These are phyloP conservation scores for Chrysolina oricalcia DNA, from an alignment of 2,888 invertebrate species.

Conservation along the genomic window DNA sequence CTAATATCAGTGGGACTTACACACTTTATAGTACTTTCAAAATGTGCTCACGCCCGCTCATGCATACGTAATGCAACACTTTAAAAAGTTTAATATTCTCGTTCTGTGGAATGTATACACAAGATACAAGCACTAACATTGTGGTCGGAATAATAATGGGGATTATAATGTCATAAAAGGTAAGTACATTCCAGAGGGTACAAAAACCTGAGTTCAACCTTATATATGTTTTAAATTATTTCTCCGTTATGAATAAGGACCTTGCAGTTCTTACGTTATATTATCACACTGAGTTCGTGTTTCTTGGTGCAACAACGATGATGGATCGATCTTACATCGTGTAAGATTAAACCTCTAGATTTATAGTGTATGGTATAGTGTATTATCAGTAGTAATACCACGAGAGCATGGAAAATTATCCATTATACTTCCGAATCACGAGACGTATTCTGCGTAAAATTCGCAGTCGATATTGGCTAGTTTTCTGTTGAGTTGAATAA, in stretches of 20 bases:
- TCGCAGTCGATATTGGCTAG: too few species aligned
- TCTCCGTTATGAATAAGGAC: not conserved
- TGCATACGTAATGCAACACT: constrained; percentile 34
- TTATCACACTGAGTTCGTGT: not conserved
- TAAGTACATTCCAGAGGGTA: constrained; percentile 4
- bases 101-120: constrained; percentile 27
- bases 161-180: constrained; percentile 29
- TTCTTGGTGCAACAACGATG: not conserved
- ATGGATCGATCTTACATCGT: not conserved
- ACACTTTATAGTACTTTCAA: constrained; percentile 32
- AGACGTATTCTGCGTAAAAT: too few species aligned
- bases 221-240: not conserved
- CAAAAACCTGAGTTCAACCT: not conserved
- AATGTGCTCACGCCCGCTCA: constrained; percentile 31
- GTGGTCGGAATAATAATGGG: constrained; percentile 32
- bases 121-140: constrained; percentile 33
- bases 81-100: constrained; percentile 30
- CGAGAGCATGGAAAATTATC: too few species aligned
- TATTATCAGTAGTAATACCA: too few species aligned
- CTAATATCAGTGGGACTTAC: constrained; percentile 15
- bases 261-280: not conserved
- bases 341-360: too few species aligned
- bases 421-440: too few species aligned
- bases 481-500: too few species aligned
- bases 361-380: too few species aligned